Conservation (phyloP, 2,888 invertebrate genomes). For the Limulus polyphemus region DNA sequence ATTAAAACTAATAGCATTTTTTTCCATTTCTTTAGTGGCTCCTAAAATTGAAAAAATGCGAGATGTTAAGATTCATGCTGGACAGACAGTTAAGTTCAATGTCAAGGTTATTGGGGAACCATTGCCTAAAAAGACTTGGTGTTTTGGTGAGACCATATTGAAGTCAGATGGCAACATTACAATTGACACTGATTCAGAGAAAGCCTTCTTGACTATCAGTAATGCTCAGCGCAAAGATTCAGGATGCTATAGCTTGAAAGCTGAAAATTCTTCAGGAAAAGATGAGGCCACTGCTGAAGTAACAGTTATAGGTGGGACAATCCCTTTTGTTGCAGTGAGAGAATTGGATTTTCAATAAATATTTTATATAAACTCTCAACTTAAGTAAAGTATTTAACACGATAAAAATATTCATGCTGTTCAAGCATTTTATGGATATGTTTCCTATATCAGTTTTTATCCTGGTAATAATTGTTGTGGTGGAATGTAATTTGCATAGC, state of each 20-base stretch:
- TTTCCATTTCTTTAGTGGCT: constrained; percentile 54
- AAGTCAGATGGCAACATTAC: constrained; percentile 28
- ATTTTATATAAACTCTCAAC: too few species aligned
- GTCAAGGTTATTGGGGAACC: constrained; percentile 87
- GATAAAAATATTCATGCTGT: too few species aligned
- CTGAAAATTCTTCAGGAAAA: constrained; percentile 74
- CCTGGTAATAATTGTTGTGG: too few species aligned
- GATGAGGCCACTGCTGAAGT: constrained; percentile 77
- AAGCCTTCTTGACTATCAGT: constrained; percentile 63
- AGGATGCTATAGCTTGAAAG: constrained; percentile 70
- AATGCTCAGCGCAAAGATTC: constrained; percentile 61
- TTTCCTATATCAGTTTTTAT: too few species aligned
- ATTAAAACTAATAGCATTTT: too few species aligned
- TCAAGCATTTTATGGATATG: too few species aligned
- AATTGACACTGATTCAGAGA: constrained; percentile 70
- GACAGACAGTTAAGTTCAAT: constrained; percentile 72
- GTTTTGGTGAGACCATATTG: constrained; percentile 12
- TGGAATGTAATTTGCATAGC: too few species aligned
- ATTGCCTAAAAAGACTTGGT: constrained; percentile 49
- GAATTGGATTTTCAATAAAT: too few species aligned
- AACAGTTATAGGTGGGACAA: constrained; percentile 59
- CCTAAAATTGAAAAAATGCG: constrained; percentile 83
- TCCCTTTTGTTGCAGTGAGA: neutral
- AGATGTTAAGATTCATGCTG: constrained; percentile 71
- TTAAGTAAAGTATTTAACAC: too few species aligned